Base-by-base conservation (phyloP, 37 sponge, comb jelly and placozoan species). In the Hexactinellida sp. region DNA sequence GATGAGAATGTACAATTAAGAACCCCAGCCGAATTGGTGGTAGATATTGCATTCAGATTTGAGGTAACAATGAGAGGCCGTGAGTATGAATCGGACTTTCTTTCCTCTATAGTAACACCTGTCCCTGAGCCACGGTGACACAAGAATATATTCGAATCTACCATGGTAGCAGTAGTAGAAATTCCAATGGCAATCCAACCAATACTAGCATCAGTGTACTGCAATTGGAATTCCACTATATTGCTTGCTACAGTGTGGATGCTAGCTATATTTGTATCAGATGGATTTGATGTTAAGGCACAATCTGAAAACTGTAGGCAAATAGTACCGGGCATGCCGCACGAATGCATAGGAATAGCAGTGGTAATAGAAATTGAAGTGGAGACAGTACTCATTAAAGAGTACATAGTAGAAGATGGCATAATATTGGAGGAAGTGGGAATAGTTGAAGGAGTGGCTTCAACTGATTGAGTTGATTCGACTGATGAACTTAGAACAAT, bases 181-280 rank as follows among this genome's bases (percentile, higher is more conserved):
- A 63, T 21, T 5, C 76, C 76, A 63, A 63, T 63, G 34, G 32
- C 76, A 63, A 63, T 63, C 76, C 76, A 63, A 28, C 76, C 76
- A 32, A 28, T 28, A 7, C 19, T 23, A 63, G 32, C 34, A 63
- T 63, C 13, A 7, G 25, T 7, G 13, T 63, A 63, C 30, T 63
- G 76, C 76, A 63, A 7, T 63, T 63, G 76, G 76, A 63, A 63
- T 63, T 28, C 19, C 34, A 63, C 76, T 5, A 23, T n/a, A 28
- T 63, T 63, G 34, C 13, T n/a, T 23, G 3, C 76, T 63, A n/a
- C 30, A 5, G 76, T 63, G 34, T 63, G 13, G 5, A 63, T 63
- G 34, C 19, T 63, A 63, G 76, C 76, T 7, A 63, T 23, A n/a
- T 63, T 63, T 32, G 3, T 3, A 7, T 23, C 13, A n/a, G 76